These are phyloP conservation scores for Patiria pectinifera DNA, from an alignment of 53 echinoderm and acorn worm genomes.

Conservation along the genomic window DNA sequence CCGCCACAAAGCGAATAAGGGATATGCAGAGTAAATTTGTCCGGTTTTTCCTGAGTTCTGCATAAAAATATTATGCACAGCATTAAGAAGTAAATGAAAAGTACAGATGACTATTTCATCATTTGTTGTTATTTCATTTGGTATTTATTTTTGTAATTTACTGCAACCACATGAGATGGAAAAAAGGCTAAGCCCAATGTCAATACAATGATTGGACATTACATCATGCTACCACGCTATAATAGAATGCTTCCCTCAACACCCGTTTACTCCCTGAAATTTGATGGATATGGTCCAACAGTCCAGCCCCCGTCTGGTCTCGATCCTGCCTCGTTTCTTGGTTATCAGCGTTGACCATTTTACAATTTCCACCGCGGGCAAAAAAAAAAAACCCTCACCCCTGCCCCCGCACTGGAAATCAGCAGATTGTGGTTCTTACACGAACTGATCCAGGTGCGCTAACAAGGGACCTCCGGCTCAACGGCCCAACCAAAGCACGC, in stretches of 20 bases:
- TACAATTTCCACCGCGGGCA: background rate
- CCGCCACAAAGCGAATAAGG: too few relatives aligned
- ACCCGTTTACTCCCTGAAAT: background rate
- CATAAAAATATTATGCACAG: too few relatives aligned
- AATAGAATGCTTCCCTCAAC: background rate
- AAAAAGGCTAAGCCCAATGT: background rate
- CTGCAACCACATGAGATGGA: too few relatives aligned
- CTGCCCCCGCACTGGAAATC: background rate
- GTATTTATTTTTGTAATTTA: too few relatives aligned
- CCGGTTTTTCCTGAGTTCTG: too few relatives aligned
- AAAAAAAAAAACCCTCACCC: background rate
- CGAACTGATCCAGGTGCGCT: background rate
- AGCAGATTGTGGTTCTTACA: background rate
- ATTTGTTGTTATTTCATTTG: too few relatives aligned
- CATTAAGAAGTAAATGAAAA: too few relatives aligned
- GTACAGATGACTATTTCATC: too few relatives aligned
- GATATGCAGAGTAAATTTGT: too few relatives aligned
- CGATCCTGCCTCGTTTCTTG: constrained; percentile 7
- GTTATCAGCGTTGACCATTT: constrained; percentile 23
- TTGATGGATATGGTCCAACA: background rate
- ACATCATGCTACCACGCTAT: background rate
- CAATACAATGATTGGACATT: background rate
- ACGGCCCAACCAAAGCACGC: constrained; percentile 1
- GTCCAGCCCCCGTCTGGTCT: constrained; percentile 3
- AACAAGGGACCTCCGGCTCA: constrained; percentile 24